These are phyloP conservation scores for Acrocephalus kingi DNA, from an alignment of 2,113 vertebrate species.

Conservation along the genomic window DNA sequence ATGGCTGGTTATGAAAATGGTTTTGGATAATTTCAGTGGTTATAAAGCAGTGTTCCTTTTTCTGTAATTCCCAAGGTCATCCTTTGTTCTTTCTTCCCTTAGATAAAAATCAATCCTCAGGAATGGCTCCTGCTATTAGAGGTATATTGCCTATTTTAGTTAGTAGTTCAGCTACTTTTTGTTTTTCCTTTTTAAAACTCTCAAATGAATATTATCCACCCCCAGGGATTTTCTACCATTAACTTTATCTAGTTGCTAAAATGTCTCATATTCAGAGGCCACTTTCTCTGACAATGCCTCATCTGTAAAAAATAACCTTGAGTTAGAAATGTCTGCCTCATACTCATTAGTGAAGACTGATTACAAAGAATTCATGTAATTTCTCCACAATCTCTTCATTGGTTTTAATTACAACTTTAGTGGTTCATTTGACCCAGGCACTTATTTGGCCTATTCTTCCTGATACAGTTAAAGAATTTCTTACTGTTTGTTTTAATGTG, in stretches of 20 bases:
- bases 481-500: background rate
- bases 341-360: slow-evolving; percentile 54
- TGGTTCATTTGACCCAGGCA: slow-evolving; percentile 25
- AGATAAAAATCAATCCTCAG: slow-evolving; percentile 17
- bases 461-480: background rate
- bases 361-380: slow-evolving; percentile 51
- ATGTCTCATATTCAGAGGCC: slow-evolving; percentile 40
- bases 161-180: slow-evolving; percentile 34
- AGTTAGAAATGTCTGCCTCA: slow-evolving; percentile 30
- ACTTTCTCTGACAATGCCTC: slow-evolving; percentile 25
- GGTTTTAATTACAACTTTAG: slow-evolving; percentile 44
- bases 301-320: slow-evolving; percentile 61
- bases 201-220: slow-evolving; percentile 26
- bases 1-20: slow-evolving; percentile 23
- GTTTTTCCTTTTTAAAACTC: slow-evolving; percentile 55
- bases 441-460: background rate
- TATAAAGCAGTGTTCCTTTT: slow-evolving; percentile 7
- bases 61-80: slow-evolving; percentile 51
- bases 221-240: slow-evolving; percentile 52
- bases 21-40: slow-evolving; percentile 24
- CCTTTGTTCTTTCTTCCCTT: slow-evolving; percentile 51
- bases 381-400: slow-evolving; percentile 30
- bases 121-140: slow-evolving; percentile 37
- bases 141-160: slow-evolving; percentile 23
- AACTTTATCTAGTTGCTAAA: slow-evolving; percentile 47